Percentiles rank a stretch among this genome's conserved stretches.
These are phyloP conservation scores for Sarcophilus harrisii DNA, from an alignment of 2,797 vertebrate species.

Conservation along the genomic window DNA sequence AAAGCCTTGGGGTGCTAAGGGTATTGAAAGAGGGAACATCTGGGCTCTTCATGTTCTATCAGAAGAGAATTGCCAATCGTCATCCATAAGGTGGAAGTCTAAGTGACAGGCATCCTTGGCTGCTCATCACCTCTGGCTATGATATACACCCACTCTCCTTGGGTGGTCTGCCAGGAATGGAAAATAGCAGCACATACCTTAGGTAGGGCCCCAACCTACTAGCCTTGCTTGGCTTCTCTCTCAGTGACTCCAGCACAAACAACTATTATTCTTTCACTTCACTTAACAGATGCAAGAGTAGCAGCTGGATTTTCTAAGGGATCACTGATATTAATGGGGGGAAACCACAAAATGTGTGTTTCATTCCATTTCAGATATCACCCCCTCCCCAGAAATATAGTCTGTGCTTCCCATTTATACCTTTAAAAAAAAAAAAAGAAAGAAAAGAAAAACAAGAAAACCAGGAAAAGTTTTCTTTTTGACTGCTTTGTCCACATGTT, in stretches of 20 bases:
- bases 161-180: constrained; percentile 93
- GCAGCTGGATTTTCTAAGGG: constrained; percentile 71
- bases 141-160: constrained; percentile 87
- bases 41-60: constrained; percentile 23
- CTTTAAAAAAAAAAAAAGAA: neutral
- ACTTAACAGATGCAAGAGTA: constrained; percentile 67
- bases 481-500: neutral
- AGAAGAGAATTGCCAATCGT: constrained; percentile 79
- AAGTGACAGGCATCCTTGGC: constrained; percentile 85
- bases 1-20: constrained; percentile 43
- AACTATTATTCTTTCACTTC: constrained; percentile 81
- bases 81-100: constrained; percentile 83
- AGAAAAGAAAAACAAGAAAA: neutral
- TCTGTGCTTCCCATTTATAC: neutral
- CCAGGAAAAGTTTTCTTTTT: neutral
- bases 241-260: constrained; percentile 87
- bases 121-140: constrained; percentile 90
- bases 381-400: neutral
- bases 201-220: constrained; percentile 88
- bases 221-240: constrained; percentile 82
- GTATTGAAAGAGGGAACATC: neutral
- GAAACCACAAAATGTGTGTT: neutral
- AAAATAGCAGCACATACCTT: constrained; percentile 88
- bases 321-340: constrained; percentile 65
- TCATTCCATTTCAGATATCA: neutral